phyloP scores from a whole-genome alignment of 64 coral and sea anemone genomes.

The Montipora sp. region DNA sequence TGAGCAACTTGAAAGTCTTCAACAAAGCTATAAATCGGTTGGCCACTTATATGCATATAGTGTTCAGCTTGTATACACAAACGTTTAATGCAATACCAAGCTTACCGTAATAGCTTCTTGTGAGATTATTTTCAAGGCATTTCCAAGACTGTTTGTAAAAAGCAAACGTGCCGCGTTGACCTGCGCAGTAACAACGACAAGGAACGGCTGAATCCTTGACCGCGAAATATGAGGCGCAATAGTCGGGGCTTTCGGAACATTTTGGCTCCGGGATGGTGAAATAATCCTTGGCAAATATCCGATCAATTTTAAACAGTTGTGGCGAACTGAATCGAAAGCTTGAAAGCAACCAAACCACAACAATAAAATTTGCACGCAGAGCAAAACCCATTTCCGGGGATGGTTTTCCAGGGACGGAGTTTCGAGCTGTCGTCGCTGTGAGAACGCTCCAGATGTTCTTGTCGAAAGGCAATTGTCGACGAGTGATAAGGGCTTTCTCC shows the following conservation, averaged over 20 bases:
- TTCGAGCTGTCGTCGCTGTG: not conserved
- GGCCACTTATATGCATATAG: too few relatives aligned
- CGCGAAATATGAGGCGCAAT: not conserved
- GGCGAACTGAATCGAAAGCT: not conserved
- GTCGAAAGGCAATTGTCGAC: not conserved
- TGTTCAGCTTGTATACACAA: too few relatives aligned
- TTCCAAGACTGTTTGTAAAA: not conserved
- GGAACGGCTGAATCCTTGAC: too few relatives aligned
- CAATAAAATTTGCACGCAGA: not conserved
- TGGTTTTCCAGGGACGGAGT: not conserved
- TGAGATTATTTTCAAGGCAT: not conserved
- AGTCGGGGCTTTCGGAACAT: not conserved
- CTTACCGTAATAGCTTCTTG: not conserved
- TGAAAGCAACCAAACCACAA: not conserved
- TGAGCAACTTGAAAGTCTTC: too few relatives aligned
- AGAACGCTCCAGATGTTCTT: not conserved
- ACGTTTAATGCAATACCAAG: too few relatives aligned
- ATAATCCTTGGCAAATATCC: not conserved
- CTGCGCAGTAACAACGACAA: not conserved
- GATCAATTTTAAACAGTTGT: not conserved
- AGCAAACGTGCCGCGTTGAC: not conserved
- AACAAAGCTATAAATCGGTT: too few relatives aligned
- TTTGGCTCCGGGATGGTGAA: not conserved
- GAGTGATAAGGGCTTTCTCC: not conserved
- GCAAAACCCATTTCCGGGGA: not conserved